A percentile compares a stretch with the other conserved stretches of the same genome.
Evolutionary conservation across 1,140 invertebrate genomes (phyloP).

Genomic region (Achatina immaculata): DNA sequence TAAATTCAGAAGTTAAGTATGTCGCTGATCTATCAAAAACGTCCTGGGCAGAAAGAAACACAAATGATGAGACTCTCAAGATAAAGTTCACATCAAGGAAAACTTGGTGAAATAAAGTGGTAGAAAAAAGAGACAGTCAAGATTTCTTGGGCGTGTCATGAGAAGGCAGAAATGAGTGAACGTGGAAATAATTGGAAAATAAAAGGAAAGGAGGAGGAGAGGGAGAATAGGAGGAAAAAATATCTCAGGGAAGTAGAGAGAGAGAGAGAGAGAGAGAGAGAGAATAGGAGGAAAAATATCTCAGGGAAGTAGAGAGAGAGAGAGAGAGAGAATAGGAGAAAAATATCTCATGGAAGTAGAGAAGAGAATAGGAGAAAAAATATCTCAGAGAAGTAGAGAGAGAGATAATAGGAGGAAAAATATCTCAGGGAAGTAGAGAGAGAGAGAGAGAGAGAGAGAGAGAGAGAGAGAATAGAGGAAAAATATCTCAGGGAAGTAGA

Average conservation of each 20-base stretch:
- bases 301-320: background rate
- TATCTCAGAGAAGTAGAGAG: background rate
- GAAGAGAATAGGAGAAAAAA: background rate
- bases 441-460: background rate
- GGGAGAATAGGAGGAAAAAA: conserved; percentile 14
- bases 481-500: background rate
- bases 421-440: conserved; percentile 2
- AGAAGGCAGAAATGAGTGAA: conserved; percentile 19
- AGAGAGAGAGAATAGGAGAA: conserved; percentile 5
- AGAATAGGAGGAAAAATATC: background rate
- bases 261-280: background rate
- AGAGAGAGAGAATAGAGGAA: background rate
- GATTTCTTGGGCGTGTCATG: no score
- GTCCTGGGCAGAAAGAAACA: no score
- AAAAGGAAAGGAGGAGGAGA: conserved; percentile 2
- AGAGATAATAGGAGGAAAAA: background rate
- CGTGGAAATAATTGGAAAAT: conserved; percentile 5
- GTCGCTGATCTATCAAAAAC: no score
- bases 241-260: conserved; percentile 3
- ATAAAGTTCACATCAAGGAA: no score
- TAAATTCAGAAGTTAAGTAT: no score
- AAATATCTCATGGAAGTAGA: background rate
- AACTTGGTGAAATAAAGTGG: no score
- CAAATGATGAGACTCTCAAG: no score
- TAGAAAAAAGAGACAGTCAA: background rate